phyloP scores from a whole-genome alignment of 2,797 vertebrate species.

The Phrynocephalus forsythii region DNA sequence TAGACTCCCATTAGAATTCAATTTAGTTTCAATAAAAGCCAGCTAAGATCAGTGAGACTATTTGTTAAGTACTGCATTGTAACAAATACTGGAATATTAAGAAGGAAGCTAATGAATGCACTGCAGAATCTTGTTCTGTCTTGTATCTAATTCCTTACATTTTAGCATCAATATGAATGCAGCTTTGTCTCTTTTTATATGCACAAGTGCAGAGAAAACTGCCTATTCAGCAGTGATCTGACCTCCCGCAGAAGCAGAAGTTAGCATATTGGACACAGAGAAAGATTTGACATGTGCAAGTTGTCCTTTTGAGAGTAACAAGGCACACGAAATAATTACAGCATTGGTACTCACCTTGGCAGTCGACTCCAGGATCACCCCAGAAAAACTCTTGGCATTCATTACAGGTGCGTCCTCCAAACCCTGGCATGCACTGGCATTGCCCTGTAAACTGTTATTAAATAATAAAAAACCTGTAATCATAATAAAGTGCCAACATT shows the following conservation, averaged over 20 bases:
- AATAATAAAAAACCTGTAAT: neutral
- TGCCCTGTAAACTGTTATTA: slow-evolving; percentile 89
- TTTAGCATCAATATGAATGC: neutral
- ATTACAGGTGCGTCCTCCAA: slow-evolving; percentile 91
- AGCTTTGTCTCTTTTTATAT: slow-evolving; percentile 6
- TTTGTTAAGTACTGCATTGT: neutral
- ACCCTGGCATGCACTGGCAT: slow-evolving; percentile 92
- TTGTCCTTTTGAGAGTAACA: neutral
- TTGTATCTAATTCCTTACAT: neutral
- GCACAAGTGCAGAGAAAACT: neutral
- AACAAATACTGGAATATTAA: neutral
- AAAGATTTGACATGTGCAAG: neutral
- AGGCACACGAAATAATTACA: rapidly evolving
- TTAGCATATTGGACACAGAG: neutral
- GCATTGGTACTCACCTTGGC: slow-evolving; percentile 82
- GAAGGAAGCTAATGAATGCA: rapidly evolving
- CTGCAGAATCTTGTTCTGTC: neutral
- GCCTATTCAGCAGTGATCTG: neutral
- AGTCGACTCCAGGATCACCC: slow-evolving; percentile 90
- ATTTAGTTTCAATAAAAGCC: rapidly evolving
- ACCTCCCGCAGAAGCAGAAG: neutral
- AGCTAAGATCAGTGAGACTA: neutral
- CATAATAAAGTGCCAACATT: neutral
- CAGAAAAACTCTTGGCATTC: slow-evolving; percentile 95
- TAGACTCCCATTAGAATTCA: neutral